A percentile compares a stretch with the other conserved stretches of the same genome.
phyloP scores from a whole-genome alignment of 35 echinoderm and acorn worm genomes.

The Heliocidaris tuberculata region DNA sequence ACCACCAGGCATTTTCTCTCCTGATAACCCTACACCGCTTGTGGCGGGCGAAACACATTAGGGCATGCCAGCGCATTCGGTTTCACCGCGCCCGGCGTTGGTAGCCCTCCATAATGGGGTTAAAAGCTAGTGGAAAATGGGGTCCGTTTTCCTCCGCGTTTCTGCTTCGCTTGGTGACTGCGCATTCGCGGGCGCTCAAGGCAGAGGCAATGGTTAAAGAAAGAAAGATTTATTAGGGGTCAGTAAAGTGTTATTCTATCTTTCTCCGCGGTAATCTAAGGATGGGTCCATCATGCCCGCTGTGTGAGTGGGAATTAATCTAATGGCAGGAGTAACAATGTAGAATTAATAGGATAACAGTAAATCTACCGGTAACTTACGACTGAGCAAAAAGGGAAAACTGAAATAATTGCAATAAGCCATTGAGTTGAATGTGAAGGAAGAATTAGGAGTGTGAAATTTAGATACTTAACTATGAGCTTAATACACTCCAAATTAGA shows the following conservation, averaged over 20 bases:
- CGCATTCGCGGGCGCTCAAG: neutral
- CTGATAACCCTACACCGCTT: neutral
- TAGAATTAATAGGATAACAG: slow-evolving; percentile 12
- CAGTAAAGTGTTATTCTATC: neutral
- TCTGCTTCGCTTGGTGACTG: neutral
- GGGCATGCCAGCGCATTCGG: neutral
- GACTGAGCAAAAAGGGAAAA: neutral
- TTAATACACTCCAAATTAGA: too few relatives aligned
- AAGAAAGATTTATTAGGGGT: neutral
- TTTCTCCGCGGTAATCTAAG: neutral
- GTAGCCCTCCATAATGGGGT: neutral
- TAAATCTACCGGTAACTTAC: neutral
- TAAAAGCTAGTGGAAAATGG: neutral
- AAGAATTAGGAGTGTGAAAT: neutral
- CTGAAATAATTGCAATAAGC: neutral
- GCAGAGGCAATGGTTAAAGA: neutral
- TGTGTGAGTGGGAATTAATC: neutral
- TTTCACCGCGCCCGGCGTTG: neutral
- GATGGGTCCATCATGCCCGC: neutral
- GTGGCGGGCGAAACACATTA: neutral
- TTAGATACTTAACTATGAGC: too few relatives aligned
- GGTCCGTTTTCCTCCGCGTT: neutral
- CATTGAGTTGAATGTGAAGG: neutral
- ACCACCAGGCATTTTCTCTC: neutral
- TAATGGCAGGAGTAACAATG: neutral